phyloP scores from a whole-genome alignment of 2,113 vertebrate species.

The Lamprologus callipterus region DNA sequence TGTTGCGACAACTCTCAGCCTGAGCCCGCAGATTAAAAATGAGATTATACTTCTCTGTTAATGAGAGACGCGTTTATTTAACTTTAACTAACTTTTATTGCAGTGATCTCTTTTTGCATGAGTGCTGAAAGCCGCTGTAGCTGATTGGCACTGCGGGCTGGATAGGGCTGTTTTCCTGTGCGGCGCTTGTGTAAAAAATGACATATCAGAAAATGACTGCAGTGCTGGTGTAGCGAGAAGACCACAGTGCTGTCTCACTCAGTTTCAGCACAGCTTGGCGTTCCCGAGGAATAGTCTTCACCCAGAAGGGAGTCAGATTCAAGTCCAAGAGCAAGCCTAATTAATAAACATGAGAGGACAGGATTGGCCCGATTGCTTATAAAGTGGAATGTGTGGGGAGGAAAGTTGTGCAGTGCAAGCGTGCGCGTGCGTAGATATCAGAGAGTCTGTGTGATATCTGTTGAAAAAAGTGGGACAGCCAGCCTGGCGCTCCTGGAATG shows the following conservation, averaged over 20 bases:
- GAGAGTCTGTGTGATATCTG: constrained; percentile 49
- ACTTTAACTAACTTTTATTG: background rate
- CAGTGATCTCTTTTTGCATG: background rate
- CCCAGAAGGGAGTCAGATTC: constrained; percentile 24
- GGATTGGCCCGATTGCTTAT: constrained; percentile 43
- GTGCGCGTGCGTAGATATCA: constrained; percentile 24
- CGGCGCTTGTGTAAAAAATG: constrained; percentile 12
- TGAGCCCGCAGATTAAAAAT: constrained; percentile 1
- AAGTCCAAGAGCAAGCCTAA: constrained; percentile 39
- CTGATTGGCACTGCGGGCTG: background rate
- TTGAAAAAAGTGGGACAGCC: constrained; percentile 55
- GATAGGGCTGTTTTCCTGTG: background rate
- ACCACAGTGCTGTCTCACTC: constrained; percentile 15
- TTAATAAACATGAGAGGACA: constrained; percentile 63
- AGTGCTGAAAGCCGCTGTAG: background rate
- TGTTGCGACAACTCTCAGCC: background rate
- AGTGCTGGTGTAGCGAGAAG: background rate
- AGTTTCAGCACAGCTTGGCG: constrained; percentile 29
- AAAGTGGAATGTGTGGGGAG: constrained; percentile 22
- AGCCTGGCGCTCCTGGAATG: constrained; percentile 43
- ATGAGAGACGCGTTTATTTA: constrained; percentile 23
- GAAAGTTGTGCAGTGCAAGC: background rate
- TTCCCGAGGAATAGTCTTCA: constrained; percentile 12
- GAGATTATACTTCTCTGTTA: constrained; percentile 6
- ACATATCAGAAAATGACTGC: constrained; percentile 26